Evolutionary conservation across 2,888 invertebrate genomes (phyloP).

Genomic region (Lycocerus yunnanus): DNA sequence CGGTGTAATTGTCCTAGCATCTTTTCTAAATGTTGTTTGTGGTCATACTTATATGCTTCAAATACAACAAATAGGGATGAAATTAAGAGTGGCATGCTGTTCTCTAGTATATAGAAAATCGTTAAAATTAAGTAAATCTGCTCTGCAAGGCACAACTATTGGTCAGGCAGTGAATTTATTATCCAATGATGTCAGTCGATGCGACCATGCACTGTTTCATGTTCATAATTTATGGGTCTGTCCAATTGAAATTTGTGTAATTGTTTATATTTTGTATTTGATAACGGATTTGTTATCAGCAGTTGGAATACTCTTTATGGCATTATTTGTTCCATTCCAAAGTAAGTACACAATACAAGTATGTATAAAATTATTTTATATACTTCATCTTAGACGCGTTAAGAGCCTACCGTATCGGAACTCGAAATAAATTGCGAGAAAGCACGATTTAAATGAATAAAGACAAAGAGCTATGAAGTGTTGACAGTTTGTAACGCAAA

Average conservation of each 20-base stretch:
- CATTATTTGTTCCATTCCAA: background rate
- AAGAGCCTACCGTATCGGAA: too few relatives aligned
- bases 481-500: too few relatives aligned
- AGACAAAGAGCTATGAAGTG: too few relatives aligned
- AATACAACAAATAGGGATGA: slow-evolving; percentile 82
- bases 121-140: slow-evolving; percentile 62
- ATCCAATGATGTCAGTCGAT: slow-evolving; percentile 85
- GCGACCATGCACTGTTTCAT: background rate
- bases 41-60: slow-evolving; percentile 93
- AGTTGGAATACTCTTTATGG: background rate
- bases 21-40: slow-evolving; percentile 75
- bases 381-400: too few relatives aligned
- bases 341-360: background rate
- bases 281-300: background rate
- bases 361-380: too few relatives aligned
- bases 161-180: slow-evolving; percentile 85
- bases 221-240: background rate
- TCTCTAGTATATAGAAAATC: slow-evolving; percentile 82
- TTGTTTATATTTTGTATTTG: background rate
- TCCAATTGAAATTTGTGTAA: background rate
- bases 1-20: slow-evolving; percentile 73
- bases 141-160: slow-evolving; percentile 75
- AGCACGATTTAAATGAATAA: too few relatives aligned
- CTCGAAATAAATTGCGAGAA: too few relatives aligned
- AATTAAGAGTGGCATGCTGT: slow-evolving; percentile 81